Evolutionary conservation across 2,888 invertebrate genomes (phyloP), one percentile per base, ranked within the genome.

Genomic region (Mystacides longicornis): DNA sequence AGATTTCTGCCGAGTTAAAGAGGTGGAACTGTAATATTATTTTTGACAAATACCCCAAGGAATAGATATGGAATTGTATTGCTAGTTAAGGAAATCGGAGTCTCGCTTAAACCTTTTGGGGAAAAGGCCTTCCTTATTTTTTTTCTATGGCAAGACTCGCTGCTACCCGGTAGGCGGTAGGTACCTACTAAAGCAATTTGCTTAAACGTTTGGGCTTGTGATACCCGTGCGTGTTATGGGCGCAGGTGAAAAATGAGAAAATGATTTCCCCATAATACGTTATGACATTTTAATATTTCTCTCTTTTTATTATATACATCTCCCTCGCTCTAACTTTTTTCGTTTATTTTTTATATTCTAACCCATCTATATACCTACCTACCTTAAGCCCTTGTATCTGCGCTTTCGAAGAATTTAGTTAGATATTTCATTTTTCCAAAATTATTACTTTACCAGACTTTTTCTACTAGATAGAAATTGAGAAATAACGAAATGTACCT

Each of bases 51-150:
- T 19, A 23, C 51, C 47, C 55, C n/a, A 27, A 50, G 50, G 55
- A 51, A 42, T 53, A 37, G 4, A 14, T 37, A 49, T 23, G 49
- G 49, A 43, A 54, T 53, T 46, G 57, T 53, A 52, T 55, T 50
- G 46, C 57, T 43, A 57, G 53, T 57, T 57, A 57, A 53, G 49
- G 47, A 57, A 57, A 57, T 57, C 57, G 57, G 57, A 54, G 53
- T 54, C 51, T 22, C 27, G 14, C 16, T 49, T 37, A 37, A 42
- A 37, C 49, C 49, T n/a, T 48, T 22, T 5, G 54, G 49, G 54
- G 49, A 49, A 42, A 54, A 3, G 11, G 22, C 4, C 18, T 21
- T 11, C 37, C 37, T 3, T 37, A 48, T 48, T 48, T 48, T n/a
- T n/a, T n/a, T n/a, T n/a, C n/a, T n/a, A n/a, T n/a, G n/a, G n/a